Evolutionary conservation across 2,113 vertebrate genomes (phyloP).

Genomic region (Poeciliopsis occidentalis): DNA sequence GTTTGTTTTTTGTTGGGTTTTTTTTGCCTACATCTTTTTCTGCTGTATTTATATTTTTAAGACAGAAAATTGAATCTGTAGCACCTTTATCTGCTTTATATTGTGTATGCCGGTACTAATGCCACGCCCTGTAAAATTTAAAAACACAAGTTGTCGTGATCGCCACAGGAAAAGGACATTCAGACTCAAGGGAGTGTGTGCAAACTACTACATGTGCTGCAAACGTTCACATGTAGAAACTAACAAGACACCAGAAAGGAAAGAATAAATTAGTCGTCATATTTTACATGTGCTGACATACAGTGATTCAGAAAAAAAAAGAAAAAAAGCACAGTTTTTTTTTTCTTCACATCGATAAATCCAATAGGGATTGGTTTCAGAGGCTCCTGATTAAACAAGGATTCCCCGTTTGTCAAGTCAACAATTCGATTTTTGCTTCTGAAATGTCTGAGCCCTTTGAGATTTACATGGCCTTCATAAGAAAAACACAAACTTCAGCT

Average conservation of each 20-base stretch:
- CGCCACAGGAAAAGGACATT: constrained; percentile 7
- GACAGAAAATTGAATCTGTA: constrained; percentile 14
- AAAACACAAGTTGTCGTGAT: not conserved
- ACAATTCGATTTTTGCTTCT: not conserved
- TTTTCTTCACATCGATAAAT: constrained; percentile 28
- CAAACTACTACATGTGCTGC: constrained; percentile 11
- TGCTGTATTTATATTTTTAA: not conserved
- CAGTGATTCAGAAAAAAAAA: constrained; percentile 20
- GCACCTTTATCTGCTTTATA: constrained; percentile 42
- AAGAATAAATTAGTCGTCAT: constrained; percentile 51
- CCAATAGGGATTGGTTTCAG: not conserved
- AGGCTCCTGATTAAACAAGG: not conserved
- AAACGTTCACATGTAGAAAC: constrained; percentile 21
- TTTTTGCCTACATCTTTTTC: not conserved
- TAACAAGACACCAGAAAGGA: constrained; percentile 20
- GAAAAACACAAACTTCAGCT: constrained; percentile 4
- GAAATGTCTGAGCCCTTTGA: constrained; percentile 21
- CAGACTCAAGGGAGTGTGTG: constrained; percentile 5
- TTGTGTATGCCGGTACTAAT: not conserved
- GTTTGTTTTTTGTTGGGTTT: too few species aligned
- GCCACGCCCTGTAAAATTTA: not conserved
- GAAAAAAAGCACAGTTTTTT: constrained; percentile 7
- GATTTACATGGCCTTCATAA: constrained; percentile 10
- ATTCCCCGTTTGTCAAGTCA: constrained; percentile 17
- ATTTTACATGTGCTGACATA: constrained; percentile 19